Evolutionary conservation across 2,888 invertebrate genomes (phyloP).

Genomic region (Barypeithes pellucidus): DNA sequence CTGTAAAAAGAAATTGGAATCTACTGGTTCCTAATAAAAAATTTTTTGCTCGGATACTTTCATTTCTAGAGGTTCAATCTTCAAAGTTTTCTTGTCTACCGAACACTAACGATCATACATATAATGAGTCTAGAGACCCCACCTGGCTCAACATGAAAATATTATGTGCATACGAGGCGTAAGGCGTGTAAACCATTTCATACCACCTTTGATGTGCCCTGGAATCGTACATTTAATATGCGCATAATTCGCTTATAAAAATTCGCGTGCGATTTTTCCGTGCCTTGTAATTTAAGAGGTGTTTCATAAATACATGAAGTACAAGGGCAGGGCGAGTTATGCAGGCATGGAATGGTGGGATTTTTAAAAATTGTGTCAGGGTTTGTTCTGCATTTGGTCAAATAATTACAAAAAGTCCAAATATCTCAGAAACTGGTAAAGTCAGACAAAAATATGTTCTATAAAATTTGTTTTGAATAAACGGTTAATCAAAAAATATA

Average conservation of each 20-base stretch:
- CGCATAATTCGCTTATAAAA: conserved; percentile 26
- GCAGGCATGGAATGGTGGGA: conserved; percentile 10
- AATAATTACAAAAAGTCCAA: no score
- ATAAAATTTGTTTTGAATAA: no score
- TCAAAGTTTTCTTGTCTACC: conserved; percentile 20
- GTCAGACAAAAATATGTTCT: no score
- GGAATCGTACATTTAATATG: conserved; percentile 29
- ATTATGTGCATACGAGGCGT: conserved; percentile 27
- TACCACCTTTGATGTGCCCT: conserved; percentile 37
- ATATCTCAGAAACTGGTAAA: no score
- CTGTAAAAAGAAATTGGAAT: no score
- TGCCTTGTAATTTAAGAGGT: conserved; percentile 32
- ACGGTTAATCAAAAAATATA: no score
- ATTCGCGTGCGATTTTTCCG: conserved; percentile 26
- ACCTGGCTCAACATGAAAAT: conserved; percentile 31
- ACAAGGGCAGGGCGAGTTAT: conserved; percentile 22
- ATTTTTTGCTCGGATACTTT: no score
- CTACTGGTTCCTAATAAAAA: no score
- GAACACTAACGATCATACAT: background rate
- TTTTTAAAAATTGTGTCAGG: no score
- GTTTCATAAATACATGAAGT: conserved; percentile 33
- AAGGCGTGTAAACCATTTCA: conserved; percentile 33
- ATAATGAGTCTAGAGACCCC: conserved; percentile 15
- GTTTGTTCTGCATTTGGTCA: no score
- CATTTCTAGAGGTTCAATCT: no score